These are phyloP conservation scores for Seriola aureovittata DNA, from an alignment of 2,113 vertebrate species.

Conservation along the genomic window DNA sequence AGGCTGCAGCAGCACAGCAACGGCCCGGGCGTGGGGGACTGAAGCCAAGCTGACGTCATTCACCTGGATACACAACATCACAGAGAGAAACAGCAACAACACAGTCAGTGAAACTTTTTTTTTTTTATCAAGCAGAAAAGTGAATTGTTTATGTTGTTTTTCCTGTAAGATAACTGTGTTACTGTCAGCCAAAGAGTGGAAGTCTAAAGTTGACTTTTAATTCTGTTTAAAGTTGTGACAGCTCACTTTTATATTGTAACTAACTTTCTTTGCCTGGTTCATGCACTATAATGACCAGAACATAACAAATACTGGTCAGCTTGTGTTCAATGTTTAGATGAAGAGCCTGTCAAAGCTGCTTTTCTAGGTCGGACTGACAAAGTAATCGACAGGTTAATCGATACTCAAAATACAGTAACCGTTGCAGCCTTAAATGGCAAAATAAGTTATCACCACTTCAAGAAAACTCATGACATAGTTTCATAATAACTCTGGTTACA, in stretches of 20 bases:
- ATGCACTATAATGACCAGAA: background rate
- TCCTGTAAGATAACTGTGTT: background rate
- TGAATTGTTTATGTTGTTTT: background rate
- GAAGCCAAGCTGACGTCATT: constrained; percentile 91
- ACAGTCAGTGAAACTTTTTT: background rate
- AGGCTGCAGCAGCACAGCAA: constrained; percentile 86
- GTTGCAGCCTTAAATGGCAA: background rate
- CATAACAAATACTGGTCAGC: background rate
- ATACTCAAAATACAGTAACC: too few species aligned
- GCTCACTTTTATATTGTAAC: background rate
- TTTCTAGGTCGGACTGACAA: background rate
- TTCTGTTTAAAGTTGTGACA: background rate
- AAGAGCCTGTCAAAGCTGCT: background rate
- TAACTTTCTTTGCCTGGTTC: background rate
- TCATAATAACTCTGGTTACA: background rate
- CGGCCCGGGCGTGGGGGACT: constrained; percentile 88
- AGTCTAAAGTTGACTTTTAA: background rate
- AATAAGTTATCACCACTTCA: background rate
- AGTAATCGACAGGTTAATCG: too few species aligned
- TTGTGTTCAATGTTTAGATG: background rate
- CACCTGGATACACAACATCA: constrained; percentile 80
- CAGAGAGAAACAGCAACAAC: background rate
- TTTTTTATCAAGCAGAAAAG: background rate
- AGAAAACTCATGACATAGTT: background rate
- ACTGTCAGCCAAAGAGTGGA: background rate